Evolutionary conservation across 1,140 invertebrate species (phyloP), one percentile per base, ranked within the genome.

Genomic region (Hypothenemus hampei): DNA sequence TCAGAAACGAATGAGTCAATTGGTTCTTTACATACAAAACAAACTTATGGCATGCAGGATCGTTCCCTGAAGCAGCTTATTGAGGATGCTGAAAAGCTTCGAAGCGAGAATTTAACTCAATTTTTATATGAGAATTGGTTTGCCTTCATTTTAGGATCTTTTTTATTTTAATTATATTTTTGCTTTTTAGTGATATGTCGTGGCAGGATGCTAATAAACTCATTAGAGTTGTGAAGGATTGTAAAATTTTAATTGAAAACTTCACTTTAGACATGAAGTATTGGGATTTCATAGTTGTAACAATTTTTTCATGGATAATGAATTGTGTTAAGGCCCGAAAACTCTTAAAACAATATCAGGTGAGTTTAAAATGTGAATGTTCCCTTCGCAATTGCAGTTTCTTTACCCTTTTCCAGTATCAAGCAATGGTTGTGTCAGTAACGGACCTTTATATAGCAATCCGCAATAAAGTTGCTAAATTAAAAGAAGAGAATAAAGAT

Each of bases 201-300:
- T 77, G 74, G 74, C 51, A 70, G 29, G 41, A 63, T 65, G 22
- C 54, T 69, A 37, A 69, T 48, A 52, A 47, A 70, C 29, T 69
- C 60, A 45, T 60, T 69, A 40, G 78, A 68, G 51, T 73, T 20
- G 69, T 77, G 24, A 62, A 69, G 46, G 65, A 75, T 13, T 60
- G 74, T 15, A 66, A 69, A 3, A 54, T 63, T 58, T 59, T 73
- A 18, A 57, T 70, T 2, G 62, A 45, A 22, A 67, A 56, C 74
- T 79, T 0, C 16, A 66, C 71, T 53, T 59, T 82, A 16, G 72
- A 62, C 11, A 59, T 66, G 7, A 68, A 68, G 41, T 74, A 80
- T 29, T 87, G 85, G 84, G 84, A 87, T 69, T 77, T 80, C 47
- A 75, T 81, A 37, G 70, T 84, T 8, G 79, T 86, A 60, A 78